These are phyloP conservation scores for Alligator mississippiensis DNA, from an alignment of 2,113 vertebrate species.

Conservation along the genomic window DNA sequence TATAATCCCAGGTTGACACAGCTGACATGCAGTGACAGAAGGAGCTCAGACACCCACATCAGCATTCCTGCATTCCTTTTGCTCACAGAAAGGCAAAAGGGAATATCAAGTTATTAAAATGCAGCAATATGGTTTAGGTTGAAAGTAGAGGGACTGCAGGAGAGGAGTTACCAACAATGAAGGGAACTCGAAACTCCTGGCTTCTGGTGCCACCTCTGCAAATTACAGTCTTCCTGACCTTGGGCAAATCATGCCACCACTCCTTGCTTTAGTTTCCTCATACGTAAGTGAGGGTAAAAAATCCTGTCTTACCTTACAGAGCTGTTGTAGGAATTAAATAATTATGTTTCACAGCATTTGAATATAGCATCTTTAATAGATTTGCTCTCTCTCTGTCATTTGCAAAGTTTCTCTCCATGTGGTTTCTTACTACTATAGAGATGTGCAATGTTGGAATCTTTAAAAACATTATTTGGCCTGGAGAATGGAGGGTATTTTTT, in stretches of 20 bases:
- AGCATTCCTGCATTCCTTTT: constrained; percentile 31
- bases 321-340: background rate
- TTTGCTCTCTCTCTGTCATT: background rate
- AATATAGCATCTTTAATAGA: background rate
- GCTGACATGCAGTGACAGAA: constrained; percentile 50
- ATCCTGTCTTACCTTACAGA: background rate
- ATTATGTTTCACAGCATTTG: background rate
- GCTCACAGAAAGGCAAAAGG: constrained; percentile 12
- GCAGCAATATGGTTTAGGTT: background rate
- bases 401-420: background rate
- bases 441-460: background rate
- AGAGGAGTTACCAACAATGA: background rate
- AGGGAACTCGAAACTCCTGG: background rate
- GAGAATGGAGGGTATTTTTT: background rate
- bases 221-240: background rate
- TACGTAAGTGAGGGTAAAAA: background rate
- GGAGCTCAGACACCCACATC: background rate
- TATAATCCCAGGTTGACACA: constrained; percentile 42
- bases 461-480: background rate
- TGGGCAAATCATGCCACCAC: background rate
- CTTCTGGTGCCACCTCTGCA: background rate
- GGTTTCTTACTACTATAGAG: background rate
- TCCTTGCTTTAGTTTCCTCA: background rate
- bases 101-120: constrained; percentile 11
- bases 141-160: background rate